Base-by-base conservation (phyloP, 1,140 invertebrate genomes). In the Ladona fulva region DNA sequence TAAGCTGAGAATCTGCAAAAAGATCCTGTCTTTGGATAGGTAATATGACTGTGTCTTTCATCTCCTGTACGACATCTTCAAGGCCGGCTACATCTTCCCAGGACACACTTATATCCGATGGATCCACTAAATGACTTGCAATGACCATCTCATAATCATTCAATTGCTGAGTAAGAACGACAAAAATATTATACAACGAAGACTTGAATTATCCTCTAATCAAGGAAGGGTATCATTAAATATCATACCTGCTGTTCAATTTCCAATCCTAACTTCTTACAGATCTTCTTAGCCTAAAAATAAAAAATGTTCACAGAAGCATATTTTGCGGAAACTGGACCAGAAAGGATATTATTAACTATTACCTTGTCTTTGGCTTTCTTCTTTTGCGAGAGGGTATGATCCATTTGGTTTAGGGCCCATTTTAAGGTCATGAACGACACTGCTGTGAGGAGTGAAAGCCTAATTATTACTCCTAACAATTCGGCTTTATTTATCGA, bases 91-190 rank as follows among this genome's bases (percentile, higher is more conserved):
- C 97, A 85, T 97, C 93, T 12, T 90, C 87, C 97, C 97, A 99
- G 59, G 92, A 91, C 19, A 97, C 91, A 81, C 88, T 89, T 74
- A 99, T 95, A 80, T 94, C 92, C 78, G 90, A 86, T 1, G 97
- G 96, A 84, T 98, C 93, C 6, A 99, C 92, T 29, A 99, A 87
- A 86, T 99, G 95, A 79, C 94, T 93, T 25, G 97, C 97, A 84
- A 99, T 97, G 86, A 97, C 94, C 87, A 98, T 89, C 86, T 99
- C 97, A 86, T 99, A 96, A 84, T 99, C 96, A 0, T 90, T 92
- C 59, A 97, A 86, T 85, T 89, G 79, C 3, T 24, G 79, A 76
- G 79, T 66, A 75, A 73, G 25, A 80, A 29, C 77, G n/a, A 52
- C 74, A 24, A n/a, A 77, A 42, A 77, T 77, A 24, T 73, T 79